Evolutionary conservation across 2,797 vertebrate genomes (phyloP), one percentile per base, ranked within the genome.

Genomic region (Vespertilio murinus): DNA sequence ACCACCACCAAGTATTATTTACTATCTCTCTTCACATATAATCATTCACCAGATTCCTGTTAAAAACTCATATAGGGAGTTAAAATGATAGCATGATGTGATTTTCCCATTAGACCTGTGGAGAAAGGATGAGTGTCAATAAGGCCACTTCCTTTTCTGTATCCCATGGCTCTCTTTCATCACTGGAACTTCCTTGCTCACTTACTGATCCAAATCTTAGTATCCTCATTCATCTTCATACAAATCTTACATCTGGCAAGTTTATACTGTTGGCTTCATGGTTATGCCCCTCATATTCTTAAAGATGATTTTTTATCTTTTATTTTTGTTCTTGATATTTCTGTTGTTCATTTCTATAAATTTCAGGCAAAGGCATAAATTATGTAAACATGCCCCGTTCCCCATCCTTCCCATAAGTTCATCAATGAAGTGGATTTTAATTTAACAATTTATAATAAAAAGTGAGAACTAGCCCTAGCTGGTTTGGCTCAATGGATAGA

Each of bases 381-480:
- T 85, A 88, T 54, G 22, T 23, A 45, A 91, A 88, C 0, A 25
- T 82, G 30, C 4, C 61, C 70, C 69, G 22, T 79, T n/a, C 88
- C 69, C 2, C 78, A 49, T 81, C 23, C 88, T 88, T 65, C 23
- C 47, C 77, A 30, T 40, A 71, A 79, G 18, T 84, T 17, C 52
- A 78, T 73, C 33, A 88, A 70, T 80, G 77, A 75, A 52, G 1
- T 71, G 6, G 20, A 8, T 40, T 90, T 83, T 90, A 75, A 93
- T 67, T 74, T 96, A 94, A 12, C 25, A 56, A 85, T 69, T 90
- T 75, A 73, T 91, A 47, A n/a, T 73, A 81, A 93, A 87, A 90
- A 80, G 23, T 88, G 38, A 88, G 61, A 85, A 83, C 64, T 67
- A 40, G 17, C 47, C 47, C 13, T 47, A 47, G 17, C 49, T 49